Conservation (phyloP, 2,888 invertebrate species). For the Dermolepida albohirtum region DNA sequence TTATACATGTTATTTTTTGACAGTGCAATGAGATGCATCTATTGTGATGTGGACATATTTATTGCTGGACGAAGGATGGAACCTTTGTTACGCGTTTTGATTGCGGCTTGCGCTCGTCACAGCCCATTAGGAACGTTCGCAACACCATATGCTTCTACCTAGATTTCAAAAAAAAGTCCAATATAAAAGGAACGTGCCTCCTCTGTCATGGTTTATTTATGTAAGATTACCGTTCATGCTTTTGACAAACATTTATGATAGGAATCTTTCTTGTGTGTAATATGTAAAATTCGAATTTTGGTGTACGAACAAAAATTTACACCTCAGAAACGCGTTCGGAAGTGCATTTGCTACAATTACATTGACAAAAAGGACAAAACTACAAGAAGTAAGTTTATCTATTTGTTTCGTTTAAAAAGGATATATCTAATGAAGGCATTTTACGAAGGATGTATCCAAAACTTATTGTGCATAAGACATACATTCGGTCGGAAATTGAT, state of each 20-base stretch:
- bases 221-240: slow-evolving; percentile 21
- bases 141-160: slow-evolving; percentile 28
- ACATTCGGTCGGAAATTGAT: too few species aligned
- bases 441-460: too few species aligned
- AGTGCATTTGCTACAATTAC: too few species aligned
- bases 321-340: too few species aligned
- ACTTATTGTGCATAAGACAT: too few species aligned
- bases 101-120: slow-evolving; percentile 38
- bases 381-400: too few species aligned
- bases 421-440: too few species aligned
- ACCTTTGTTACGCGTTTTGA: slow-evolving; percentile 38
- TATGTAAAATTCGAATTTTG: too few species aligned
- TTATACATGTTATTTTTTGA: slow-evolving; percentile 34
- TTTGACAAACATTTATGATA: slow-evolving; percentile 9
- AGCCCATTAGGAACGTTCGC: slow-evolving; percentile 35
- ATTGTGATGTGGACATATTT: slow-evolving; percentile 36
- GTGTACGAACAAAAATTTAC: too few species aligned
- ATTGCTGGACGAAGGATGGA: slow-evolving; percentile 33
- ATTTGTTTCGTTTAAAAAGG: too few species aligned
- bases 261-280: too few species aligned
- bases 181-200: slow-evolving; percentile 37
- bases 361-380: too few species aligned
- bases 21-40: slow-evolving; percentile 36
- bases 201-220: slow-evolving; percentile 36
- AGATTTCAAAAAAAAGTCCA: slow-evolving; percentile 29